phyloP scores from a whole-genome alignment of 2,113 vertebrate species.

The Percopsis transmontana region DNA sequence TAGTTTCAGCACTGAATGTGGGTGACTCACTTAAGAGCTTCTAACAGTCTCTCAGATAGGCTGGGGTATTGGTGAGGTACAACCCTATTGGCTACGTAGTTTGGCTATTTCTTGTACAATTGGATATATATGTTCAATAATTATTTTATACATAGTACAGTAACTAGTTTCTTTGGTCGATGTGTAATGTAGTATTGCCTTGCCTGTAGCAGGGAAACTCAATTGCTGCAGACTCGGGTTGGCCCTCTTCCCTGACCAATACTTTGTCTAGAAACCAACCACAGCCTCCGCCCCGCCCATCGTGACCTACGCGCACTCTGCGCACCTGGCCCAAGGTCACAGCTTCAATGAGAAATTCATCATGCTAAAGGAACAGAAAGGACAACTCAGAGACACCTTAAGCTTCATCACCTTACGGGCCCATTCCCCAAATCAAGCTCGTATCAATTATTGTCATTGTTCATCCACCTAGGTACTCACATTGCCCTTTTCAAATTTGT shows the following conservation, averaged over 20 bases:
- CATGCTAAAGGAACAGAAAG: slow-evolving; percentile 74
- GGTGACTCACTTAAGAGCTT: slow-evolving; percentile 12
- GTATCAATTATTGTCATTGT: background rate
- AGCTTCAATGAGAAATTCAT: slow-evolving; percentile 93
- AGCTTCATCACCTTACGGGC: background rate
- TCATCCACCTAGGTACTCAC: slow-evolving; percentile 78
- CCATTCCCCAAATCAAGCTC: background rate
- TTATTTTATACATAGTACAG: background rate
- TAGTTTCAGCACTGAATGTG: background rate
- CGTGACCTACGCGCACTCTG: slow-evolving; percentile 90
- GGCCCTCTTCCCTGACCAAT: slow-evolving; percentile 92
- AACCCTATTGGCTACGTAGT: no score
- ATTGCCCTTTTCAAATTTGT: slow-evolving; percentile 94
- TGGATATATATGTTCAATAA: background rate
- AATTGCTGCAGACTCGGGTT: slow-evolving; percentile 85
- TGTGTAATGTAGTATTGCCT: slow-evolving; percentile 21
- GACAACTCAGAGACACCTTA: background rate
- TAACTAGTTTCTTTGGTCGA: background rate
- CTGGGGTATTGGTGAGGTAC: background rate
- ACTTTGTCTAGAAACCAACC: slow-evolving; percentile 97
- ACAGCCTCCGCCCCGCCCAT: slow-evolving; percentile 90
- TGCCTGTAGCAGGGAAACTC: slow-evolving; percentile 96
- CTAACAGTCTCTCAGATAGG: slow-evolving; percentile 1
- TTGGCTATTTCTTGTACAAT: no score
- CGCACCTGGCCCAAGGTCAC: slow-evolving; percentile 86